Conservation (phyloP, 2,797 vertebrate species). For the Syngnathus acus region DNA sequence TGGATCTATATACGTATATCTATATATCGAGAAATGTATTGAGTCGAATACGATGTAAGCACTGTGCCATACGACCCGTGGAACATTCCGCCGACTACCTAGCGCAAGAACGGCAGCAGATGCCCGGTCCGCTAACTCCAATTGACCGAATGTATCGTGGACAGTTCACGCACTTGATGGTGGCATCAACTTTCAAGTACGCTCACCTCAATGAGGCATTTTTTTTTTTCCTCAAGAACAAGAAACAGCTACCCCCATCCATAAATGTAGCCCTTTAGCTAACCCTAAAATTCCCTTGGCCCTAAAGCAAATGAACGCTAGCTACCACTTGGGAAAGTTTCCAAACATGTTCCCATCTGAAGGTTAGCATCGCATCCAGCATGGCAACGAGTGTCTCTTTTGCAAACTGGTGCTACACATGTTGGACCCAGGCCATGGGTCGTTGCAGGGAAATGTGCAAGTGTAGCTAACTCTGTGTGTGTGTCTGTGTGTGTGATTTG, state of each 20-base stretch:
- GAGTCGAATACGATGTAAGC: slow-evolving; percentile 62
- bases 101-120: slow-evolving; percentile 32
- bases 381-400: slow-evolving; percentile 9
- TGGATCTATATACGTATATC: slow-evolving; percentile 49
- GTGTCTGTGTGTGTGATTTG: slow-evolving; percentile 8
- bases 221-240: neutral
- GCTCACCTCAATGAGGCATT: neutral
- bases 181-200: neutral
- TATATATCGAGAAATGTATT: slow-evolving; percentile 50
- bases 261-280: neutral
- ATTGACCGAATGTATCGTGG: slow-evolving; percentile 67
- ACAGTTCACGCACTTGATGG: neutral
- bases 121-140: slow-evolving; percentile 9
- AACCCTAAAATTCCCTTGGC: neutral
- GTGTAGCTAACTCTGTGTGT: slow-evolving; percentile 19
- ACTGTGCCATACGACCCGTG: slow-evolving; percentile 67
- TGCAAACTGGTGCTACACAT: slow-evolving; percentile 14
- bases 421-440: slow-evolving; percentile 16
- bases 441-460: slow-evolving; percentile 37
- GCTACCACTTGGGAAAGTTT: neutral
- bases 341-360: neutral
- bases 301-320: neutral
- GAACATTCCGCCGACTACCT: slow-evolving; percentile 64
- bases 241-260: neutral
- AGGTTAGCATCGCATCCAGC: slow-evolving; percentile 1